phyloP scores from a whole-genome alignment of 2,113 vertebrate genomes.

The Proterorhinus semilunaris region DNA sequence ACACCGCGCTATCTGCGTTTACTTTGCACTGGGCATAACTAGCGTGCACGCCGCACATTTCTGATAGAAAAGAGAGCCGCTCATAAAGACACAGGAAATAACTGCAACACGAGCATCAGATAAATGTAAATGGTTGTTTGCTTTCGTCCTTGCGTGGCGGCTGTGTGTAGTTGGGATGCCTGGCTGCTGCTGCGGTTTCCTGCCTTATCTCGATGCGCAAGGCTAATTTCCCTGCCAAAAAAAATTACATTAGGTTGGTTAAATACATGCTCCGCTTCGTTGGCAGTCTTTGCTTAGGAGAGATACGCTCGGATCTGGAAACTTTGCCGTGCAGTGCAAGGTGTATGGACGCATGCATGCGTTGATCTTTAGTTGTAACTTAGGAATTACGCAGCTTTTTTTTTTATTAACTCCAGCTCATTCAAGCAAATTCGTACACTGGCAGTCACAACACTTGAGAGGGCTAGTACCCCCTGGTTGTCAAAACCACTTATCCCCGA shows the following conservation, averaged over 20 bases:
- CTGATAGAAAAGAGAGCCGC: too few relatives aligned
- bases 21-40: not conserved
- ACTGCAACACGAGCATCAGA: conserved; percentile 37
- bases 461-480: conserved; percentile 2
- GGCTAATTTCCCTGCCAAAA: not conserved
- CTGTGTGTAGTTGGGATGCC: conserved; percentile 37
- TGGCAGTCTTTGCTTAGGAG: not conserved
- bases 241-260: conserved; percentile 2
- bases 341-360: not conserved
- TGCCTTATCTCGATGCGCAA: conserved; percentile 13
- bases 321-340: conserved; percentile 17
- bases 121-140: conserved; percentile 54
- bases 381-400: not conserved
- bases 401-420: not conserved
- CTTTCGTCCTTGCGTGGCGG: conserved; percentile 24
- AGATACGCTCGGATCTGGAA: not conserved
- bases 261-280: not conserved
- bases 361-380: not conserved
- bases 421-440: not conserved
- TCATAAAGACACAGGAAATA: conserved; percentile 47
- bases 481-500: conserved; percentile 46
- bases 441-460: not conserved
- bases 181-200: conserved; percentile 39
- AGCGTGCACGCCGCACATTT: not conserved
- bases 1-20: not conserved